A percentile compares a stretch with the other conserved stretches of the same genome.
phyloP scores from a whole-genome alignment of 2,888 invertebrate species.

The Rhorus exstirpatorius region DNA sequence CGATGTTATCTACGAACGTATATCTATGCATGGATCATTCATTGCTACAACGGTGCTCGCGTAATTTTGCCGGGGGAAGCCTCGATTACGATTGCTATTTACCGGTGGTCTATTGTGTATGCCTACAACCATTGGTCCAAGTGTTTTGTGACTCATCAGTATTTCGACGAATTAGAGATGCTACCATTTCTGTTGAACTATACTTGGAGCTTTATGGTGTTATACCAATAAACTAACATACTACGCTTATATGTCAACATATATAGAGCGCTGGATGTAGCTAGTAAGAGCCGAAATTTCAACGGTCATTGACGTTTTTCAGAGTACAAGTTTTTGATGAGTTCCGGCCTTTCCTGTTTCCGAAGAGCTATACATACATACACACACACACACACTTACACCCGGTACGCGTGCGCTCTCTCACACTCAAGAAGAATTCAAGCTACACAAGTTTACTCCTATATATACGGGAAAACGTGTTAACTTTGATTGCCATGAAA shows the following conservation, averaged over 20 bases:
- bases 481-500: slow-evolving; percentile 68
- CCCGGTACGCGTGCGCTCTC: slow-evolving; percentile 21
- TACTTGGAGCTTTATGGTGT: neutral
- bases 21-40: neutral
- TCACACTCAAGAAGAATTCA: slow-evolving; percentile 23
- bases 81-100: slow-evolving; percentile 22
- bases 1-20: slow-evolving; percentile 19
- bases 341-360: slow-evolving; percentile 71
- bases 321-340: slow-evolving; percentile 79
- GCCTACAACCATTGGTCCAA: slow-evolving; percentile 51
- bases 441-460: slow-evolving; percentile 32
- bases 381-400: neutral
- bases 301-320: slow-evolving; percentile 69
- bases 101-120: slow-evolving; percentile 9
- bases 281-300: slow-evolving; percentile 29
- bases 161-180: slow-evolving; percentile 60
- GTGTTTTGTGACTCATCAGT: slow-evolving; percentile 48
- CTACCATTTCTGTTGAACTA: neutral
- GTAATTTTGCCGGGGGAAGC: slow-evolving; percentile 44
- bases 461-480: slow-evolving; percentile 43
- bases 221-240: neutral
- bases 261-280: neutral
- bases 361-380: slow-evolving; percentile 10
- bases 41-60: neutral
- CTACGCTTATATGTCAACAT: neutral